A percentile compares a stretch with the other conserved stretches of the same genome.
These are phyloP conservation scores for Hozukius guyotensis DNA, from an alignment of 2,797 vertebrate genomes.

Conservation along the genomic window DNA sequence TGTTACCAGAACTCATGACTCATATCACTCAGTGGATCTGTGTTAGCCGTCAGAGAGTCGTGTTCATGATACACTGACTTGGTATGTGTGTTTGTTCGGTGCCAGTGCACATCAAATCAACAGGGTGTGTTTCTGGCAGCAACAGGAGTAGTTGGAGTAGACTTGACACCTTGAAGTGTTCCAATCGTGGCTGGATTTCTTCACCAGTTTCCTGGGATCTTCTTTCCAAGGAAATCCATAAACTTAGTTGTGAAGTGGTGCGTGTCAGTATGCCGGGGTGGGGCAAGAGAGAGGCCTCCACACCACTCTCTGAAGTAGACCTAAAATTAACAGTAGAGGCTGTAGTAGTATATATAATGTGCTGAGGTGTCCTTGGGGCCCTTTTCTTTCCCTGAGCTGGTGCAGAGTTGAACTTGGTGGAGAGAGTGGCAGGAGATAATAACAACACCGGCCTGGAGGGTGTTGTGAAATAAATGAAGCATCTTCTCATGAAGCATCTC, in stretches of 20 bases:
- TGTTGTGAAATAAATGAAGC: slow-evolving; percentile 19
- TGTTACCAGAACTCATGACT: slow-evolving; percentile 59
- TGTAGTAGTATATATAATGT: background rate
- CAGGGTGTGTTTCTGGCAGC: slow-evolving; percentile 8
- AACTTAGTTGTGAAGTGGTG: slow-evolving; percentile 34
- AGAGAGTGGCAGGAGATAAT: background rate
- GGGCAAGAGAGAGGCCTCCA: slow-evolving; percentile 43
- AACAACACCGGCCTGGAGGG: background rate
- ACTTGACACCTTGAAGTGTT: background rate
- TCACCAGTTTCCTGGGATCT: background rate
- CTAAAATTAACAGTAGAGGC: slow-evolving; percentile 76
- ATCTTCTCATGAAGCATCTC: background rate
- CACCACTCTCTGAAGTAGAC: slow-evolving; percentile 30
- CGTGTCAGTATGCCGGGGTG: slow-evolving; percentile 38
- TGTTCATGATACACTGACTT: slow-evolving; percentile 51
- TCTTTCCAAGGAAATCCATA: slow-evolving; percentile 17
- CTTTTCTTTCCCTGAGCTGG: background rate
- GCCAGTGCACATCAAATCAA: background rate
- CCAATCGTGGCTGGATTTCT: background rate
- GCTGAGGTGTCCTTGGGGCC: slow-evolving; percentile 26
- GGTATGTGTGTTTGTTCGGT: slow-evolving; percentile 48
- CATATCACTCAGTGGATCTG: slow-evolving; percentile 17
- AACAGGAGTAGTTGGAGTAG: background rate
- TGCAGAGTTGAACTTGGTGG: slow-evolving; percentile 17
- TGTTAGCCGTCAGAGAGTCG: slow-evolving; percentile 6